Evolutionary conservation across 1,140 invertebrate species (phyloP).

Genomic region (Cotesia vestalis): DNA sequence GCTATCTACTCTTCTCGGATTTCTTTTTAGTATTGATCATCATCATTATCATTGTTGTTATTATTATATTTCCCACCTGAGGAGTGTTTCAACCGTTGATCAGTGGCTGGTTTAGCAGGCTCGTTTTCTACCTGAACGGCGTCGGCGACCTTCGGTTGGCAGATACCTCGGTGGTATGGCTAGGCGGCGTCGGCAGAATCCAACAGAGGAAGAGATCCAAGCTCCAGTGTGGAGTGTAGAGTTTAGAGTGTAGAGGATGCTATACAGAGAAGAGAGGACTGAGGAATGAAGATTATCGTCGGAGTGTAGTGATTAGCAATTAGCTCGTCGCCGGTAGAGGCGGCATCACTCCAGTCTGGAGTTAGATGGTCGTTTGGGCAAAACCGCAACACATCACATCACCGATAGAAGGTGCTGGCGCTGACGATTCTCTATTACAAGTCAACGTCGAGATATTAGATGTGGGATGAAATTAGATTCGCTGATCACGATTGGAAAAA

Average conservation of each 20-base stretch:
- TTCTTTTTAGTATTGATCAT: too few relatives aligned
- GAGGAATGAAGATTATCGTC: constrained; percentile 10
- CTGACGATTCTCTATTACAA: neutral
- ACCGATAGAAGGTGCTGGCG: constrained; percentile 26
- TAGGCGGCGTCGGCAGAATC: neutral
- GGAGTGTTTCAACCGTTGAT: constrained; percentile 22
- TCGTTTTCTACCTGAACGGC: constrained; percentile 33
- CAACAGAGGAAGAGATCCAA: neutral
- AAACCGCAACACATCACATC: constrained; percentile 37
- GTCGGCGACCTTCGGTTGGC: constrained; percentile 30
- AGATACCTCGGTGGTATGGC: neutral
- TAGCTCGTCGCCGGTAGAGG: constrained; percentile 34
- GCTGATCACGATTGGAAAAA: too few relatives aligned
- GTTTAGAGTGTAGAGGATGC: neutral
- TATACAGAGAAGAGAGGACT: too few relatives aligned
- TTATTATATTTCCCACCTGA: constrained; percentile 21
- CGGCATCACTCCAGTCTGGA: neutral
- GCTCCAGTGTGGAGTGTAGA: neutral
- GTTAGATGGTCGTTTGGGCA: constrained; percentile 45
- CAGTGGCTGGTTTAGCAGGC: constrained; percentile 19
- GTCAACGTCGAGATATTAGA: too few relatives aligned
- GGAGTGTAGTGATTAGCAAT: constrained; percentile 51
- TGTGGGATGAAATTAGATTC: too few relatives aligned
- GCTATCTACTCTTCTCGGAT: neutral
- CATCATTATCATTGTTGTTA: too few relatives aligned